A percentile compares a stretch with the other conserved stretches of the same genome.
Evolutionary conservation across 2,113 vertebrate species (phyloP).

Genomic region (Laterallus jamaicensis): DNA sequence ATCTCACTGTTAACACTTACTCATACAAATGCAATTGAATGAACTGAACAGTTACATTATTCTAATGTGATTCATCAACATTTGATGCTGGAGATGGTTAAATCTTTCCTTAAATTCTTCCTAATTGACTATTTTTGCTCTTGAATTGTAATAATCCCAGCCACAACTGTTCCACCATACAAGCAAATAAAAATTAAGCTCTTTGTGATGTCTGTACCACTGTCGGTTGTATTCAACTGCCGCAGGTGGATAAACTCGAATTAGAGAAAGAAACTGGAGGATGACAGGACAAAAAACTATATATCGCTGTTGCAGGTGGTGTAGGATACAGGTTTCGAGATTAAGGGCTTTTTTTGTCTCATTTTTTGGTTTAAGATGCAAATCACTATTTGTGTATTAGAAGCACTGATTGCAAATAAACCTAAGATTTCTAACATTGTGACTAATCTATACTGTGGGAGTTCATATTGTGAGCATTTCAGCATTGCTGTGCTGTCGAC

Average conservation of each 20-base stretch:
- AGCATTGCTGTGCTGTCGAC: background rate
- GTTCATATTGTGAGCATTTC: background rate
- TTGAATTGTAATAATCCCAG: background rate
- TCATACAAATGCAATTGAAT: background rate
- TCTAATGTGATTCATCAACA: background rate
- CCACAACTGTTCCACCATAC: background rate
- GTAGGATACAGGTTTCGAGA: background rate
- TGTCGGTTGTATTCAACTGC: background rate
- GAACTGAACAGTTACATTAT: background rate
- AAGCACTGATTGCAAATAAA: background rate
- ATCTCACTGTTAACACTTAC: background rate
- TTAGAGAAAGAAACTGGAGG: background rate
- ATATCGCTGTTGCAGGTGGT: background rate
- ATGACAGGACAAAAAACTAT: background rate
- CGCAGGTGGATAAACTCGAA: background rate
- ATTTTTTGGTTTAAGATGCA: background rate
- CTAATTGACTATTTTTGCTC: background rate
- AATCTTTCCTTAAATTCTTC: background rate
- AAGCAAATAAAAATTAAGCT: background rate
- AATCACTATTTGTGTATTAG: background rate
- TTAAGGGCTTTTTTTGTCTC: background rate
- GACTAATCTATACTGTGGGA: background rate
- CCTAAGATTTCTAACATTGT: background rate
- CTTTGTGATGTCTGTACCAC: background rate
- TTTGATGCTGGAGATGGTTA: background rate